Conservation (phyloP, 2,888 invertebrate genomes). For the Andrena praecox region DNA sequence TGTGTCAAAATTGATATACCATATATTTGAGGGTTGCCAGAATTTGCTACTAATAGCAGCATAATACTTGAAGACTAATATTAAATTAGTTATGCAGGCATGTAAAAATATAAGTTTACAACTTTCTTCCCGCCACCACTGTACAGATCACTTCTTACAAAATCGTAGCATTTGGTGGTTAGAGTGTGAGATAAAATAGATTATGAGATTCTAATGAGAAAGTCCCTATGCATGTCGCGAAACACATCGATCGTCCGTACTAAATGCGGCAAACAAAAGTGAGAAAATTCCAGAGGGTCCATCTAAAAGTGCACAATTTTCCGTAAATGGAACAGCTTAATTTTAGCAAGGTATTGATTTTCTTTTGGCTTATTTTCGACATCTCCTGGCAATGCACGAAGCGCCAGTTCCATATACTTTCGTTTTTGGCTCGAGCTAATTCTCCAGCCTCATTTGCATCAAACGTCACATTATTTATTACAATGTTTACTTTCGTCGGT, state of each 20-base stretch:
- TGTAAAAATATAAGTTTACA: too few relatives aligned
- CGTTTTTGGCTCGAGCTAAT: neutral
- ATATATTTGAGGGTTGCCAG: too few relatives aligned
- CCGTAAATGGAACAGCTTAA: constrained; percentile 16
- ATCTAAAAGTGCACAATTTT: constrained; percentile 20
- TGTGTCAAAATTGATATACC: too few relatives aligned
- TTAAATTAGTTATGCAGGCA: too few relatives aligned
- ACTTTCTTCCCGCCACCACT: too few relatives aligned
- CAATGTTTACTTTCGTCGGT: neutral
- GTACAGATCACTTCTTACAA: too few relatives aligned
- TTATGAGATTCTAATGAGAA: neutral
- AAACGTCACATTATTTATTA: neutral
- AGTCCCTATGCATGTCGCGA: neutral
- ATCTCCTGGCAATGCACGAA: neutral
- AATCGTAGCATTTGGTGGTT: too few relatives aligned
- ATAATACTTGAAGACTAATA: too few relatives aligned
- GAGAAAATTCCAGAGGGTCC: neutral
- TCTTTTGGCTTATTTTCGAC: neutral
- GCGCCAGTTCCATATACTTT: neutral
- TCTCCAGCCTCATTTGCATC: neutral
- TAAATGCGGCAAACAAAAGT: neutral
- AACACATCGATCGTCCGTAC: neutral
- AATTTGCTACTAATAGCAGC: too few relatives aligned
- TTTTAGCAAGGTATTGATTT: constrained; percentile 28
- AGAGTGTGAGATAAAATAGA: too few relatives aligned